Percentiles rank a stretch among this genome's conserved stretches.
Evolutionary conservation across 2,888 invertebrate genomes (phyloP).

Genomic region (Chymomyza fuscimana): DNA sequence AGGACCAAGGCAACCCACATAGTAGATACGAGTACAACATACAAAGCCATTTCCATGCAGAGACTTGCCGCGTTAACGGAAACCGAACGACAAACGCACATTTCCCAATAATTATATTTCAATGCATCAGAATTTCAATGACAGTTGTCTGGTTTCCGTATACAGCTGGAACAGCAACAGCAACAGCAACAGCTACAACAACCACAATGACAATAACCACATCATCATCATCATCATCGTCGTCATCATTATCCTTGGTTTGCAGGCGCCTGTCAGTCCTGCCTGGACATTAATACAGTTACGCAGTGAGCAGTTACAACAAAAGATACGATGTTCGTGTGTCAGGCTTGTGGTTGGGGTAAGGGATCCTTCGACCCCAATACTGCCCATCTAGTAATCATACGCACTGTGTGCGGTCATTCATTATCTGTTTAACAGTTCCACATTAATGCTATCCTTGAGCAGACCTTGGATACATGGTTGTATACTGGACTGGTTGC

Average conservation of each 20-base stretch:
- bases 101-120: constrained; percentile 78
- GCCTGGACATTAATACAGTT: not conserved
- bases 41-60: constrained; percentile 1
- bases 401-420: constrained; percentile 41
- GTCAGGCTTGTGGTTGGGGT: not conserved
- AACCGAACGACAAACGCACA: constrained; percentile 74
- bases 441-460: constrained; percentile 62
- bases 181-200: constrained; percentile 7
- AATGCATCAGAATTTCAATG: constrained; percentile 73
- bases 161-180: not conserved
- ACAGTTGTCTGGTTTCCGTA: constrained; percentile 63
- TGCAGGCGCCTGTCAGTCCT: not conserved
- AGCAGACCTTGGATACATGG: not conserved
- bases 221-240: not conserved
- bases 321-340: not conserved
- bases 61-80: constrained; percentile 61
- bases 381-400: constrained; percentile 26
- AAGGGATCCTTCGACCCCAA: not conserved
- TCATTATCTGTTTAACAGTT: constrained; percentile 77
- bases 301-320: not conserved
- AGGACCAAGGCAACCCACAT: not conserved
- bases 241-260: not conserved
- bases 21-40: not conserved
- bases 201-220: not conserved
- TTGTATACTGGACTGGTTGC: not conserved